Base-by-base conservation (phyloP, 2,888 invertebrate species). In the Crocallis elinguaria region DNA sequence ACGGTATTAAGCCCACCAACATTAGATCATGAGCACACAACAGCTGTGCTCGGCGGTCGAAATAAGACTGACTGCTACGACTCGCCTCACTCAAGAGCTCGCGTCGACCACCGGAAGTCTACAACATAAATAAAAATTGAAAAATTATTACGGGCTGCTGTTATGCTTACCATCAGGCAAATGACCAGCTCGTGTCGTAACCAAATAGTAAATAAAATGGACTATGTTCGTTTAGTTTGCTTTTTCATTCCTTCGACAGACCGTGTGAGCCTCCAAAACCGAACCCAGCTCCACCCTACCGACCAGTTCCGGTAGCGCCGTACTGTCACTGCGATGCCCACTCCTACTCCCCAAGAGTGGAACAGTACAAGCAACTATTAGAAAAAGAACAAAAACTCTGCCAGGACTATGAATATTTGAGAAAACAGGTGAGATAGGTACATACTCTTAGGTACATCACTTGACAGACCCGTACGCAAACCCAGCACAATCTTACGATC, bases 311-410 rank as follows among this genome's bases (percentile, higher is more conserved):
- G 0, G 93, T 93, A 1, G 93, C 93, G 0, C 93, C 93, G 0
- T 93, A 93, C 69, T 94, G 94, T 66, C 93, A 93, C 72, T 94
- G 94, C 79, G 93, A 94, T 59, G 90, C 88, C 0, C 94, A 94
- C 67, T 87, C 92, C 0, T 94, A 94, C 68, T 92, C 93, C 0
- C 93, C 93, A 0, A 82, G 93, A 43, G 90, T 93, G 52, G 93
- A 93, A 55, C 92, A 93, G 56, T 94, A 94, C 79, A 92, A 93
- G 66, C 92, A 93, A 60, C 72, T 94, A 36, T 82, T 93, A 0
- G 92, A 93, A 14, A 94, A 94, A 62, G 94, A 94, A 61, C 90
- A 90, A 58, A 90, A 92, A 36, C 78, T 94, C 1, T 92, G 92
- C 54, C 81, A 93, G 7, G 93, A 94, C 63, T 85, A 94, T 61